Evolutionary conservation across 1,140 invertebrate species (phyloP).

Genomic region (Listronotus oregonensis): DNA sequence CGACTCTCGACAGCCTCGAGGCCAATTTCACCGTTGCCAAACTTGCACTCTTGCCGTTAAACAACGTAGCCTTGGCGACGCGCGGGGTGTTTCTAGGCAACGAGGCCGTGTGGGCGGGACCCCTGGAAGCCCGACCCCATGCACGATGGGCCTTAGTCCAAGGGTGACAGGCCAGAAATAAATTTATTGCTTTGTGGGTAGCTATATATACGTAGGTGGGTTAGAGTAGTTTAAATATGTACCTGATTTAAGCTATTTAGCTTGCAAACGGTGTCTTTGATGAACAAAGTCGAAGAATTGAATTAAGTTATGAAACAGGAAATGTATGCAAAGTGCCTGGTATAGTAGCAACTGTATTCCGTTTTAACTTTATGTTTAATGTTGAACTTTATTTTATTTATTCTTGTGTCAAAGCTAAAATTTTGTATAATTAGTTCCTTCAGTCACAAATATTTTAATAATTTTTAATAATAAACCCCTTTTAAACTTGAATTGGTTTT

Average conservation of each 20-base stretch:
- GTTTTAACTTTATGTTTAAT: too few species aligned
- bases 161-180: conserved; percentile 20
- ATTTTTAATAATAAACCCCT: too few species aligned
- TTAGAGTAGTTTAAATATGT: neutral
- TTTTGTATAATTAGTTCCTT: too few species aligned
- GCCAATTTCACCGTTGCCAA: conserved; percentile 25
- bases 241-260: too few species aligned
- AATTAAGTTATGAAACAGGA: neutral
- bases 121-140: conserved; percentile 14
- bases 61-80: conserved; percentile 36
- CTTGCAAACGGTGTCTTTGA: neutral
- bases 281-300: neutral
- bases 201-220: neutral
- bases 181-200: neutral
- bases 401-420: too few species aligned
- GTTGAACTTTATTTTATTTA: too few species aligned
- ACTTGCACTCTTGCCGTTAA: conserved; percentile 22
- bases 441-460: too few species aligned
- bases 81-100: conserved; percentile 29
- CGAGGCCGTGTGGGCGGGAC: conserved; percentile 25
- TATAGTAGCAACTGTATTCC: neutral
- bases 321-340: neutral
- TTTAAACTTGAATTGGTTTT: too few species aligned
- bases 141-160: conserved; percentile 17
- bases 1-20: neutral